Evolutionary conservation across 2,888 invertebrate species (phyloP).

Genomic region (Vesta saturnalis): DNA sequence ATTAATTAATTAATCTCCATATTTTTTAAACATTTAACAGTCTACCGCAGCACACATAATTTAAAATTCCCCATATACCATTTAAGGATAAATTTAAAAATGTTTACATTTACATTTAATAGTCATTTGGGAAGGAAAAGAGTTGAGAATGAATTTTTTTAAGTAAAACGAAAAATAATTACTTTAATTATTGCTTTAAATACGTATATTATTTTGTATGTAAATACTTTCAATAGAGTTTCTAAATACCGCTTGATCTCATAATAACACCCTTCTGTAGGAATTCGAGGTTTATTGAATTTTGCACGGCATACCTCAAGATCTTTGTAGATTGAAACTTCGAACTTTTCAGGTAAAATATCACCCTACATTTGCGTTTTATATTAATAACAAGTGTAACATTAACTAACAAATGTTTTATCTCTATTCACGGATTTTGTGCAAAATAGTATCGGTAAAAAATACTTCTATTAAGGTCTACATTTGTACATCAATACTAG

Average conservation of each 20-base stretch:
- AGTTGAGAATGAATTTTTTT: background rate
- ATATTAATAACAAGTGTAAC: too few relatives aligned
- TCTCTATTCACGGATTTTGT: too few relatives aligned
- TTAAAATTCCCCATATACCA: too few relatives aligned
- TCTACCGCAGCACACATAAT: too few relatives aligned
- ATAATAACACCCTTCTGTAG: slow-evolving; percentile 24
- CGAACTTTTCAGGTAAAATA: slow-evolving; percentile 18
- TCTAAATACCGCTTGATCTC: slow-evolving; percentile 31
- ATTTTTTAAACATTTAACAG: too few relatives aligned
- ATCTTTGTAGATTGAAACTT: slow-evolving; percentile 23
- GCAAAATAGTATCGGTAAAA: too few relatives aligned
- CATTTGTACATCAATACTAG: too few relatives aligned
- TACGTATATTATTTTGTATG: background rate
- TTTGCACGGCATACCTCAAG: slow-evolving; percentile 29
- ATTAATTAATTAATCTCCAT: background rate
- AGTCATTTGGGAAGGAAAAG: background rate
- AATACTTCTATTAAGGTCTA: too few relatives aligned
- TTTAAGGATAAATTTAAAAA: background rate
- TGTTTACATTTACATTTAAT: background rate
- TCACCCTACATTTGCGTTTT: slow-evolving; percentile 27
- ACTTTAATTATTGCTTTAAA: background rate
- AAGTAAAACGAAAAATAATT: background rate
- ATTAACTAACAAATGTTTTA: too few relatives aligned
- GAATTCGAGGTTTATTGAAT: slow-evolving; percentile 35
- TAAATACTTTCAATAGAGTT: slow-evolving; percentile 27